Conservation (phyloP, 2,113 vertebrate species). For the Peromyscus maniculatus region DNA sequence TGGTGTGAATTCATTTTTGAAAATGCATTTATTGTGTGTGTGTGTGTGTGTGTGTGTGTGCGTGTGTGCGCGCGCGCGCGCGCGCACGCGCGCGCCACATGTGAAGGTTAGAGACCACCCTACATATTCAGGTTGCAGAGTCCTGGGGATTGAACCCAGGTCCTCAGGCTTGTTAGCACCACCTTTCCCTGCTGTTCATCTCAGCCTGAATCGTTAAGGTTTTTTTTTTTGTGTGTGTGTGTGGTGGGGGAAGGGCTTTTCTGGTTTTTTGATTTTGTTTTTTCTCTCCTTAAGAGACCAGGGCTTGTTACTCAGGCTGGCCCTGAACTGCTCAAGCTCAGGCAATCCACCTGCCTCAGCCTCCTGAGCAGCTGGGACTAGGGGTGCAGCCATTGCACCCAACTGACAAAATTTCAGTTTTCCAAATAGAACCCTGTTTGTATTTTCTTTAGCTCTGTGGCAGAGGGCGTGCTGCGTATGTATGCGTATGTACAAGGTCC, state of each 20-base stretch:
- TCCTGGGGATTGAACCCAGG: not conserved
- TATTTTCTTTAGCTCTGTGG: not conserved
- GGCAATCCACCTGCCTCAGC: not conserved
- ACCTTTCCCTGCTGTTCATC: not conserved
- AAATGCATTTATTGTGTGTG: not conserved
- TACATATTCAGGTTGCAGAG: not conserved
- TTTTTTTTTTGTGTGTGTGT: not conserved
- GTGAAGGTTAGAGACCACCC: not conserved
- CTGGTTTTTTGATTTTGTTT: not conserved
- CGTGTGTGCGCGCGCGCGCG: no score
- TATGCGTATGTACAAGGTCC: not conserved
- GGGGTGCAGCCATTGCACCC: not conserved
- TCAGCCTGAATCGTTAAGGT: not conserved
- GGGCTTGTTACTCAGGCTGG: not conserved
- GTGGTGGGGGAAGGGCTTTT: not conserved
- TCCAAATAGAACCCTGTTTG: not conserved
- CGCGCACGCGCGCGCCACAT: no score
- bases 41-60: no score
- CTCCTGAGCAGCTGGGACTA: not conserved
- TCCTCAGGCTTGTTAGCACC: not conserved
- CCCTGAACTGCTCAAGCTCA: not conserved
- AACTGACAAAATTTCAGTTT: not conserved
- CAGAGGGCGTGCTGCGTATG: not conserved
- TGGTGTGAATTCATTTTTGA: not conserved
- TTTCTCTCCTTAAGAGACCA: not conserved